phyloP scores from a whole-genome alignment of 2,888 invertebrate genomes.

The Epistrophe eligans region DNA sequence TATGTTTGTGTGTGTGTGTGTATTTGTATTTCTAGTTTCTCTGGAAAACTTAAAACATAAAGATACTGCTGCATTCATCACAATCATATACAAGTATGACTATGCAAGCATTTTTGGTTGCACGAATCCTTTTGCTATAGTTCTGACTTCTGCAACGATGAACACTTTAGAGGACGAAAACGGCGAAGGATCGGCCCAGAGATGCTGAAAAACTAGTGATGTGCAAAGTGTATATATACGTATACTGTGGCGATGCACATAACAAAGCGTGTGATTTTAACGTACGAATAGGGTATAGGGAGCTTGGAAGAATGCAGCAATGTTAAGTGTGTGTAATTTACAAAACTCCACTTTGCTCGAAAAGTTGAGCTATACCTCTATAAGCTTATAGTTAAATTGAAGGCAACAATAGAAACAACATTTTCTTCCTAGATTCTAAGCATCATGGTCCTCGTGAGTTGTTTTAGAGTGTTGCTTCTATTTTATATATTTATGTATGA shows the following conservation, averaged over 20 bases:
- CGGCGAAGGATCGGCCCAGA: not conserved
- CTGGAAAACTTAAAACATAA: constrained; percentile 25
- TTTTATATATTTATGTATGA: not conserved
- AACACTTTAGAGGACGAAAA: not conserved
- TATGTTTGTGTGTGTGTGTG: not conserved
- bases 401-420: constrained; percentile 68
- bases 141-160: too few species aligned
- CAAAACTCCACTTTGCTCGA: constrained; percentile 46
- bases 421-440: constrained; percentile 61
- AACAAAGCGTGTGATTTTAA: constrained; percentile 36
- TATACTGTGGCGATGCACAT: constrained; percentile 17
- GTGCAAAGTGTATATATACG: not conserved
- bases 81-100: not conserved
- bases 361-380: constrained; percentile 32
- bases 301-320: not conserved
- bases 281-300: not conserved
- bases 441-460: constrained; percentile 36
- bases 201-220: constrained; percentile 7
- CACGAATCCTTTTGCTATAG: constrained; percentile 2
- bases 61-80: constrained; percentile 37
- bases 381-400: constrained; percentile 8
- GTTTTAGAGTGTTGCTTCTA: constrained; percentile 46
- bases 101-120: constrained; percentile 13
- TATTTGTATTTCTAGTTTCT: not conserved
- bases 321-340: constrained; percentile 69